Base-by-base conservation (phyloP, 2,888 invertebrate species). In the Lamellibrachia satsuma region DNA sequence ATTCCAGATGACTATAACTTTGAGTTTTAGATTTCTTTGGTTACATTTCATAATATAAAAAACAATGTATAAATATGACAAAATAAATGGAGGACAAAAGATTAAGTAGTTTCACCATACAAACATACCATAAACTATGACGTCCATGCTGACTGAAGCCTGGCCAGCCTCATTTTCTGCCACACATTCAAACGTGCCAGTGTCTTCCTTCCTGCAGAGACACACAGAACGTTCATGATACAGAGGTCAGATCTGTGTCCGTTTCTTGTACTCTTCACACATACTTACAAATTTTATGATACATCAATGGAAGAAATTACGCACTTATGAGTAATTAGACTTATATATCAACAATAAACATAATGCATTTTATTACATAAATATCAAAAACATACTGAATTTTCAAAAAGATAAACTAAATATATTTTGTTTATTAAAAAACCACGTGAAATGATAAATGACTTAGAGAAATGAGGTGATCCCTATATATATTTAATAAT, bases 121-220 rank as follows among this genome's bases (percentile, higher is more conserved):
- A 15, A 3, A 91, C 94, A 60, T 94, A 96, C 96, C 96, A 94
- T 95, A 95, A 15, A 96, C 96, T 57, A 93, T 94, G 0, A 96
- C 94, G 3, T 93, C 92, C n/a, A 96, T 93, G 39, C 94, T 94
- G 15, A 94, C 93, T 0, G 93, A 93, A 7, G 94, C 94, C 15
- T 90, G 91, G 2, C 97, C 97, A 11, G 97, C 97, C 57, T 96
- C 96, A 94, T 97, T 97, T 52, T 95, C 95, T 7, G 97, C 97
- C 90, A 95, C 94, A 94, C 97, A 97, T 51, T 95, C 95, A 94
- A 96, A 97, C 52, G 94, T 94, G 7, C 97, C 97, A 55, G 95
- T 96, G 94, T 97, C 96, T 4, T 95, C 95, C 90, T 95, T 93
- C 92, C 96, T 95, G 75, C 8, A 92, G 39, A 3, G n/a, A 57